Percentiles rank a stretch among this genome's conserved stretches.
Conservation (phyloP, 2,113 vertebrate species). For the Daboia siamensis region DNA sequence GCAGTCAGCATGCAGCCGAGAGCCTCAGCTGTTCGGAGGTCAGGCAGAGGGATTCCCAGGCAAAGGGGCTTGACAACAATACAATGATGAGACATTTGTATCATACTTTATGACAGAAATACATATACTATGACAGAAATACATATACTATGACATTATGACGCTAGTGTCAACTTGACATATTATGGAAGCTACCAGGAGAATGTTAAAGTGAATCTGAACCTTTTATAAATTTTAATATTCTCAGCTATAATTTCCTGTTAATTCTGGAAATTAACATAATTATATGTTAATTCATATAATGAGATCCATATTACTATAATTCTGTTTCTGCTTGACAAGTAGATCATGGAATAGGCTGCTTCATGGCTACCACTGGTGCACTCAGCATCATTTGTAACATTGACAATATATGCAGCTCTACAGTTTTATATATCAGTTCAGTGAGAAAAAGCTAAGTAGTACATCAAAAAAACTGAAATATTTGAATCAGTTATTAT, state of each 20-base stretch:
- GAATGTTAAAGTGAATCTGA: not conserved
- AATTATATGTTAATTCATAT: not conserved
- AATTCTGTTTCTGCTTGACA: not conserved
- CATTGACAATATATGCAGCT: not conserved
- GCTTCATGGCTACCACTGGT: not conserved
- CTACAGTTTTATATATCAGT: not conserved
- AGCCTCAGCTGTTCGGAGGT: too few species aligned
- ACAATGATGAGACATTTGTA: not conserved
- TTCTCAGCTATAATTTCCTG: not conserved
- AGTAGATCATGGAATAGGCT: not conserved
- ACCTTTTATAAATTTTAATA: not conserved
- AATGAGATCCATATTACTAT: not conserved
- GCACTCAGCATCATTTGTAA: not conserved
- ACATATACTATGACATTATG: not conserved
- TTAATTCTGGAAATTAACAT: not conserved
- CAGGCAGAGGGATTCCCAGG: too few species aligned
- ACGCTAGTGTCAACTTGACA: not conserved
- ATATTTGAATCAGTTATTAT: not conserved
- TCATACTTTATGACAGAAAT: not conserved
- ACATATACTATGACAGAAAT: not conserved
- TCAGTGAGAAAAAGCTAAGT: not conserved
- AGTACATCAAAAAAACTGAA: not conserved
- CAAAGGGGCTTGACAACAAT: not conserved
- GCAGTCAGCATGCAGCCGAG: too few species aligned
- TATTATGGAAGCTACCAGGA: not conserved